phyloP scores from a whole-genome alignment of 2,888 invertebrate species.

The Agrotis ipsilon region DNA sequence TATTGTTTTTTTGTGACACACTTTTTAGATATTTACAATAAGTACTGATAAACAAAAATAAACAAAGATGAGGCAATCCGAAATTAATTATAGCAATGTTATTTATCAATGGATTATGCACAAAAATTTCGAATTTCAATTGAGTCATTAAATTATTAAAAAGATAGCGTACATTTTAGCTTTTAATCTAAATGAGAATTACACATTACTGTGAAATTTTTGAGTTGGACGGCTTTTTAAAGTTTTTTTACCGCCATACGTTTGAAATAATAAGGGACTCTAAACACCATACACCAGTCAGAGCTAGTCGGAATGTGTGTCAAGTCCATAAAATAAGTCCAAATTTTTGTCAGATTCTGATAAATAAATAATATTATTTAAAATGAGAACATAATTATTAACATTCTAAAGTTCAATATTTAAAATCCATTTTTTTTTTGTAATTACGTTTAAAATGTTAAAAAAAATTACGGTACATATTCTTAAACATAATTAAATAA shows the following conservation, averaged over 20 bases:
- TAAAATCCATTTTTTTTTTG: too few relatives aligned
- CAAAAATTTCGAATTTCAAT: not conserved
- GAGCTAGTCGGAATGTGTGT: too few relatives aligned
- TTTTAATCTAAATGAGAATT: not conserved
- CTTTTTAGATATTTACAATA: not conserved
- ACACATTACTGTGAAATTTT: not conserved
- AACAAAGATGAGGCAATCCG: conserved; percentile 11
- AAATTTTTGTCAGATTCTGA: too few relatives aligned
- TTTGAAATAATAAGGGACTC: not conserved
- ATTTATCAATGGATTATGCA: conserved; percentile 9
- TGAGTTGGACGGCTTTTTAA: conserved; percentile 20
- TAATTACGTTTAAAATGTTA: not conserved
- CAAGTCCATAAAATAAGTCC: too few relatives aligned
- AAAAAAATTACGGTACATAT: too few relatives aligned
- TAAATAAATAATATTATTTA: too few relatives aligned
- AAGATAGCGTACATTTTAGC: conserved; percentile 3
- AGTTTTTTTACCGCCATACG: not conserved
- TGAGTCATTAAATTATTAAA: conserved; percentile 12
- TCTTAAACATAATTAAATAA: not conserved
- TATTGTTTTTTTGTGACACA: not conserved
- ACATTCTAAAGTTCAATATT: too few relatives aligned
- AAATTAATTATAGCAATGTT: not conserved
- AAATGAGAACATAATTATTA: too few relatives aligned
- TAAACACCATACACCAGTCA: too few relatives aligned
- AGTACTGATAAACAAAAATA: not conserved